Evolutionary conservation across 2,113 vertebrate genomes (phyloP), one percentile per base, ranked within the genome.

Genomic region (Apeltes quadracus): DNA sequence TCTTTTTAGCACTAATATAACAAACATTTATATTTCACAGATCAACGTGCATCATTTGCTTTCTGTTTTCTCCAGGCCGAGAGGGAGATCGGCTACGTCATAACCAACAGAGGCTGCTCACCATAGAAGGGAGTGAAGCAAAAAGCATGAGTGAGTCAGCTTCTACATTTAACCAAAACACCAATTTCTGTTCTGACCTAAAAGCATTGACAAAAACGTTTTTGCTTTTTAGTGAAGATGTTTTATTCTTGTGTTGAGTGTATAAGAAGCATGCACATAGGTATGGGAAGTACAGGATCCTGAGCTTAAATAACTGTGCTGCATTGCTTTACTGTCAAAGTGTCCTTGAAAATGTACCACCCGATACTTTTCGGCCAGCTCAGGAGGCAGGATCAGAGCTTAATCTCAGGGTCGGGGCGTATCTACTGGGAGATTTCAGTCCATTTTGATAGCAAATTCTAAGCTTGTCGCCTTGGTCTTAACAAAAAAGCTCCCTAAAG

Each of bases 81-180:
- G 89, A 43, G 76, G 38, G 46, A 65, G 89, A 90, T 57, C 12
- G 70, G 71, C 91, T 82, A 59, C 81, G 84, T 80, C 92, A 90
- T 87, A 91, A 56, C 66, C 92, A 93, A 73, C 93, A 87, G 68
- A 92, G 90, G 66, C 71, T 61, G 66, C 87, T 89, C 69, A 74
- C 86, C 68, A 91, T 93, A 90, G 94, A 94, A 62, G 61, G 84
- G 68, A 92, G 93, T 1, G 92, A 94, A 84, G 95, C 92, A 78
- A 94, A 94, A 87, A 96, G 83, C 87, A 95, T 94, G 95, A 96
- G 96, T 98, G 95, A 96, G 96, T 94, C 36, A 0, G 15, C 41
- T 9, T 65, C 2, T 38, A 13, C 25, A 32, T 43, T 27, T 22
- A 36, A 57, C 27, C 25, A 53, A 10, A 2, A 27, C n/a, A 16